Percentiles rank a stretch among this genome's conserved stretches.
Evolutionary conservation across 2,113 vertebrate genomes (phyloP).

Genomic region (Sterna hirundo): DNA sequence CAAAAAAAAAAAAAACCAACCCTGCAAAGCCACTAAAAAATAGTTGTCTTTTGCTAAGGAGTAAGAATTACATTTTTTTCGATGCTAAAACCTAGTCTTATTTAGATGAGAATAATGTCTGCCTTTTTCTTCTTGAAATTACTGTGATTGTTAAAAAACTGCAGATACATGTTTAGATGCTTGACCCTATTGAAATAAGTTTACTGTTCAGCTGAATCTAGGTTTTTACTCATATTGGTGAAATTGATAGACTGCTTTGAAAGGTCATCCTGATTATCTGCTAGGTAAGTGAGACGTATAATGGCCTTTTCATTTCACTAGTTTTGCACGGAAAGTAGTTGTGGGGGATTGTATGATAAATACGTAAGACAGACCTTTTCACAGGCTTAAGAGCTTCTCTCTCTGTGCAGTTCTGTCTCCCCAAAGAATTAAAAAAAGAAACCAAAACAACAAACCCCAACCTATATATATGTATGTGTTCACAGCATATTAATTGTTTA

Average conservation of each 20-base stretch:
- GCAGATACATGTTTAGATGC: neutral
- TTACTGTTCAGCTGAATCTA: neutral
- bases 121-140: neutral
- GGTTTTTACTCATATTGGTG: neutral
- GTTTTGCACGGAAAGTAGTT: neutral
- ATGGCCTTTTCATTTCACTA: neutral
- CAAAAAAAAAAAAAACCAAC: accelerated
- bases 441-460: neutral
- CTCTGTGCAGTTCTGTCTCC: neutral
- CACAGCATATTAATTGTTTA: neutral
- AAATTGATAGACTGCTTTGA: neutral
- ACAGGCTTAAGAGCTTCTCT: neutral
- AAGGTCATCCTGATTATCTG: neutral
- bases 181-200: neutral
- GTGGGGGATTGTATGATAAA: neutral
- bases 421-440: neutral
- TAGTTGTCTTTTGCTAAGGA: neutral
- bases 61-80: neutral
- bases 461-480: neutral
- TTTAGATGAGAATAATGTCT: neutral
- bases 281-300: neutral
- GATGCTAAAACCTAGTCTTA: neutral
- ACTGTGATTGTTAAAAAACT: neutral
- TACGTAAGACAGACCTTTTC: neutral
- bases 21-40: neutral